These are phyloP conservation scores for Spodoptera picta DNA, from an alignment of 2,888 invertebrate species.

Conservation along the genomic window DNA sequence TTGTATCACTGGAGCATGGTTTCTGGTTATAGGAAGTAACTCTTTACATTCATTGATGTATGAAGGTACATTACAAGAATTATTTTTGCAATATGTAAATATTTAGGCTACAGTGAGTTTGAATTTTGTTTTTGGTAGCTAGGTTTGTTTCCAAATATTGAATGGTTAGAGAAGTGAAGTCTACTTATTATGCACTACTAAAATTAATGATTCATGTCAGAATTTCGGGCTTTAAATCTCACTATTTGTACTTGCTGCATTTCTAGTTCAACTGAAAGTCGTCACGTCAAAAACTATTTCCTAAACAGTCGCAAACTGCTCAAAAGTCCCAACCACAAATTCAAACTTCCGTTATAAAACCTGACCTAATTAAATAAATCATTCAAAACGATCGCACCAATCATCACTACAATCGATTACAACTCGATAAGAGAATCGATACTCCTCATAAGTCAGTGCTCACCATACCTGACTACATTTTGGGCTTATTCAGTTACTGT, in stretches of 20 bases:
- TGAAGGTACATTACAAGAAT: background rate
- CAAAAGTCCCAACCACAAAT: background rate
- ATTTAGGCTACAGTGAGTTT: slow-evolving; percentile 3
- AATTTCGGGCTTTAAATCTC: too few species aligned
- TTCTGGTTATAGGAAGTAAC: slow-evolving; percentile 37
- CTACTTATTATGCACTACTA: too few species aligned
- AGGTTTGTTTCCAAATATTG: too few species aligned
- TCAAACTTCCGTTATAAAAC: background rate
- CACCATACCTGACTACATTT: slow-evolving; percentile 37
- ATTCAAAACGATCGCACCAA: too few species aligned
- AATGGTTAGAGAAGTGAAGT: too few species aligned
- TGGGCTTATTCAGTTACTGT: slow-evolving; percentile 70
- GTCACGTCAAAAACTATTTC: too few species aligned
- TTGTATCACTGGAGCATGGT: slow-evolving; percentile 71
- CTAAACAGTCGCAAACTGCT: too few species aligned
- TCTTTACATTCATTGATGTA: slow-evolving; percentile 2
- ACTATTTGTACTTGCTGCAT: too few species aligned
- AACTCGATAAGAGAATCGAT: background rate
- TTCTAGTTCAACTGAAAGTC: too few species aligned
- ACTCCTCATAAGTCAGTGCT: slow-evolving; percentile 2
- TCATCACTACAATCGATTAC: too few species aligned
- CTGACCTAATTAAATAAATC: too few species aligned
- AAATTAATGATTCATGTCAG: too few species aligned
- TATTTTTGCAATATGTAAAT: background rate
- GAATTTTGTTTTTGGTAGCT: background rate